Base-by-base conservation (phyloP, 2,888 invertebrate species). In the Tetramorium bicarinatum region DNA sequence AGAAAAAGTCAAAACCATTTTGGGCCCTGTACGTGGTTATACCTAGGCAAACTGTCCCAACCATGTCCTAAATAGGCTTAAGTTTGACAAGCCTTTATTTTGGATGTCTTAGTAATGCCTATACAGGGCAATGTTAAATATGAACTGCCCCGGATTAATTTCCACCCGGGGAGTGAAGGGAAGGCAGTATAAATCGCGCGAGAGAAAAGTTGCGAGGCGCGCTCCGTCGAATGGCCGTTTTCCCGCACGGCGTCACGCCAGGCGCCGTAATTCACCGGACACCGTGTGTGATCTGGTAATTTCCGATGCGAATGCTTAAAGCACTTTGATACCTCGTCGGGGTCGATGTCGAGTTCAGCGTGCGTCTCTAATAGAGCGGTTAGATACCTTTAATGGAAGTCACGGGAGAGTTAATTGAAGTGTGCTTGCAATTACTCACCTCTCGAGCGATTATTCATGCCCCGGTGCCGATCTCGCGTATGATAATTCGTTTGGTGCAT, bases 401-500 rank as follows among this genome's bases (percentile, higher is more conserved):
- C 83, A 83, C 83, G 18, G 41, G 21, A 64, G 85, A 84, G 84
- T 87, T 88, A 88, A 89, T 89, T 90, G 87, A 85, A 84, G 85
- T 87, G 81, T 74, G 80, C 79, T 87, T 56, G 85, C 86, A 90
- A 88, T 89, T 89, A 89, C 74, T 84, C 67, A 82, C 87, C 87
- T 75, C 76, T 29, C 54, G 77, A 59, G 79, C 82, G 88, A 89
- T 90, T 86, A 89, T 87, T 86, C 84, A 77, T 62, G 77, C 62
- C 81, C 61, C 81, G 82, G 84, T 88, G 80, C 84, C 87, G 85
- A 88, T 88, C 76, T 69, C 52, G 64, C 83, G 84, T 74, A 86
- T 90, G 83, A 90, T 88, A 86, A 88, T 88, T 89, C 87, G 82
- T 81, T 82, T 66, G 64, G 52, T 54, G 77, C 88, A 85, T 85